These are phyloP conservation scores for Lateolabrax maculatus DNA, from an alignment of 2,797 vertebrate genomes.

Conservation along the genomic window DNA sequence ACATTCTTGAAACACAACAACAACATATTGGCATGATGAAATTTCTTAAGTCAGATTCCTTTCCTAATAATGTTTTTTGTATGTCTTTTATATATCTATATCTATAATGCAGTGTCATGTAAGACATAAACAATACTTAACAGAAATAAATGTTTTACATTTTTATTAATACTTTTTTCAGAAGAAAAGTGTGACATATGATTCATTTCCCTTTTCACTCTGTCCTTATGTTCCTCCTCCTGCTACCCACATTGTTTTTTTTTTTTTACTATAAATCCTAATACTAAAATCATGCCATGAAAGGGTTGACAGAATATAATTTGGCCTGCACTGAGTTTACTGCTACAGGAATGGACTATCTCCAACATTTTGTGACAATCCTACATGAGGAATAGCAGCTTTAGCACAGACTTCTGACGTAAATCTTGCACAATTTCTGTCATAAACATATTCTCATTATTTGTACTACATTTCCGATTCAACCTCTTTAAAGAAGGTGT, in stretches of 20 bases:
- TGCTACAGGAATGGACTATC: neutral
- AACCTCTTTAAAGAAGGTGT: neutral
- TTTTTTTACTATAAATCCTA: too few relatives aligned
- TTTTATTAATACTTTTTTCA: neutral
- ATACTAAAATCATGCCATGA: neutral
- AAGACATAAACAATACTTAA: neutral
- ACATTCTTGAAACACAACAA: neutral
- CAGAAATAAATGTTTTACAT: neutral
- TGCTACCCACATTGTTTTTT: too few relatives aligned
- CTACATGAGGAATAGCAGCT: neutral
- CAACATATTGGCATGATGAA: neutral
- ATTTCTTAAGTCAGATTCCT: neutral
- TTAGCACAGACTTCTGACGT: neutral
- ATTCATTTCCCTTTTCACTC: constrained; percentile 55
- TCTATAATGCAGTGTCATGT: neutral
- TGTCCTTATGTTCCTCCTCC: neutral
- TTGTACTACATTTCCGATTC: neutral
- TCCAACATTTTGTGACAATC: neutral
- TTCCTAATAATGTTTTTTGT: neutral
- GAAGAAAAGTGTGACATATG: neutral
- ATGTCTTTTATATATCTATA: neutral
- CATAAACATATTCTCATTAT: neutral
- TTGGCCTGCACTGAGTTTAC: neutral
- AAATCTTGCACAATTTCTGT: neutral
- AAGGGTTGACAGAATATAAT: neutral